A percentile compares a stretch with the other conserved stretches of the same genome.
Evolutionary conservation across 2,113 vertebrate genomes (phyloP).

Genomic region (Hemiscyllium ocellatum): DNA sequence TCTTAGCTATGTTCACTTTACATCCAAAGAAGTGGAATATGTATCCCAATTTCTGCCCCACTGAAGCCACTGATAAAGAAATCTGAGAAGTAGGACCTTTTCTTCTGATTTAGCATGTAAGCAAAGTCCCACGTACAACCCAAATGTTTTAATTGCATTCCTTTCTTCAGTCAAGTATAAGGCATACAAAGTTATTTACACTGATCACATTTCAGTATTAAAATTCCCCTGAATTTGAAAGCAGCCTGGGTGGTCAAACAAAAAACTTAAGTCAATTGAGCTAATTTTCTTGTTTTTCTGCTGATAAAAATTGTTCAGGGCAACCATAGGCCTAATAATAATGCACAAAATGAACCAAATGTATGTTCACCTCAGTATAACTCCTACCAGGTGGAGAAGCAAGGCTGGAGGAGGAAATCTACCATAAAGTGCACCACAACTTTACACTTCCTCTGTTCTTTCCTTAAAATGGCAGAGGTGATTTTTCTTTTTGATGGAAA

Average conservation of each 20-base stretch:
- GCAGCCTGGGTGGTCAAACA: not conserved
- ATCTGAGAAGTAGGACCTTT: not conserved
- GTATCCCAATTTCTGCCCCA: not conserved
- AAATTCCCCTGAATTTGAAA: not conserved
- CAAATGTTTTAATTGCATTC: not conserved
- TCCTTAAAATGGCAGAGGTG: too few relatives aligned
- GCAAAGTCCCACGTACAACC: not conserved
- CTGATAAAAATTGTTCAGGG: not conserved
- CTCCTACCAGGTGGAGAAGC: not conserved
- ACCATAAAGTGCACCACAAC: too few relatives aligned
- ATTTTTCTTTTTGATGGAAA: too few relatives aligned
- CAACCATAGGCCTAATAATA: not conserved
- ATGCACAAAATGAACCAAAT: not conserved
- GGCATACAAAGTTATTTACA: not conserved
- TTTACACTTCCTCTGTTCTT: too few relatives aligned
- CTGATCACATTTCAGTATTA: slow-evolving; percentile 19
- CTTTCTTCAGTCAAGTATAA: not conserved
- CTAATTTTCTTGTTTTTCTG: not conserved
- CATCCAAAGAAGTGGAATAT: not conserved
- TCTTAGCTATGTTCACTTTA: not conserved
- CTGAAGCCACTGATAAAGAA: not conserved
- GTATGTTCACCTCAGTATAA: not conserved
- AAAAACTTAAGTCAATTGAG: not conserved
- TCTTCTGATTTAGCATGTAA: not conserved
- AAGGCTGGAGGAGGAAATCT: not conserved